Conservation (phyloP, 2,888 invertebrate species). For the Microplitis manilae region DNA sequence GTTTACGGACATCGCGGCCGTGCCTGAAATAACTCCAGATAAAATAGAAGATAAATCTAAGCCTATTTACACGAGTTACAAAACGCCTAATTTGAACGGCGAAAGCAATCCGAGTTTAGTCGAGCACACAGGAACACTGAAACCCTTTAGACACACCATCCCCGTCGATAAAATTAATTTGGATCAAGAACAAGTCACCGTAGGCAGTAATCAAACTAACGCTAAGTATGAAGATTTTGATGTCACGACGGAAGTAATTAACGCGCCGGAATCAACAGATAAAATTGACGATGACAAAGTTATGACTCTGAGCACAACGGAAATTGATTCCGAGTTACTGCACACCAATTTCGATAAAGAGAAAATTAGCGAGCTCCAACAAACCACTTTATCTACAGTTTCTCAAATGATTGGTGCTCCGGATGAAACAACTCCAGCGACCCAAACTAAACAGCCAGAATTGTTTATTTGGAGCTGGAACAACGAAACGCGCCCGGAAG, state of each 20-base stretch:
- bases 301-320: slow-evolving; percentile 51
- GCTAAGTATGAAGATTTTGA: background rate
- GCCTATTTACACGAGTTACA: slow-evolving; percentile 64
- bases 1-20: slow-evolving; percentile 56
- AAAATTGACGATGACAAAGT: slow-evolving; percentile 5
- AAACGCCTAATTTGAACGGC: slow-evolving; percentile 65
- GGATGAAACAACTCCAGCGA: slow-evolving; percentile 10
- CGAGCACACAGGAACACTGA: slow-evolving; percentile 63
- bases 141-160: slow-evolving; percentile 68
- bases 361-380: slow-evolving; percentile 48
- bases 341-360: slow-evolving; percentile 57
- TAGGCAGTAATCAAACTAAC: background rate
- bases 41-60: slow-evolving; percentile 48
- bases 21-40: slow-evolving; percentile 51
- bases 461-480: slow-evolving; percentile 42
- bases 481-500: slow-evolving; percentile 21
- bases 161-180: slow-evolving; percentile 67
- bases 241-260: background rate
- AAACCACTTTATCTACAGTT: slow-evolving; percentile 18
- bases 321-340: slow-evolving; percentile 56
- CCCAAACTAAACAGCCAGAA: slow-evolving; percentile 51
- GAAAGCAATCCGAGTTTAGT: slow-evolving; percentile 61
- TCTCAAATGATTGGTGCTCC: background rate
- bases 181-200: slow-evolving; percentile 31
- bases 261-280: background rate